Evolutionary conservation across 2,888 invertebrate species (phyloP).

Genomic region (Epinotia bilunana): DNA sequence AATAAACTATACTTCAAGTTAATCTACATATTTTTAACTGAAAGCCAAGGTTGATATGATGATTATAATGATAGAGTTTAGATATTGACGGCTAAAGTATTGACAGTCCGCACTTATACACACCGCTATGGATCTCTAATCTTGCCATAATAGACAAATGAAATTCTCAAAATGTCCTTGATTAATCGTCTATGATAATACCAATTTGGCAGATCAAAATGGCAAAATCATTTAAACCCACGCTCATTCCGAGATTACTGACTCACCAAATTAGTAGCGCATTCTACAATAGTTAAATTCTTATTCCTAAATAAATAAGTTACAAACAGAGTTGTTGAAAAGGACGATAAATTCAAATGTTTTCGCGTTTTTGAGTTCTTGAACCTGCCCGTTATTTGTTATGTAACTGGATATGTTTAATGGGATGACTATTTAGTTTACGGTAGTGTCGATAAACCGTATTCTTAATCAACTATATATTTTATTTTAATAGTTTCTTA

Average conservation of each 20-base stretch:
- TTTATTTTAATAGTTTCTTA: background rate
- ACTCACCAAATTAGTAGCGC: background rate
- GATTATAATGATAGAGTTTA: background rate
- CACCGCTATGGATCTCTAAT: slow-evolving; percentile 18
- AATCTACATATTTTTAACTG: no score
- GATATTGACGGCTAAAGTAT: no score
- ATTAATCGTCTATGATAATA: slow-evolving; percentile 41
- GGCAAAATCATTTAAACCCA: slow-evolving; percentile 42
- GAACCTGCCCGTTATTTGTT: slow-evolving; percentile 18
- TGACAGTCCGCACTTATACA: background rate
- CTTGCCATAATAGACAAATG: slow-evolving; percentile 9
- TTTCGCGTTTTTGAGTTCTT: slow-evolving; percentile 36
- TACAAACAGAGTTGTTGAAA: background rate
- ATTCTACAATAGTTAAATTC: background rate
- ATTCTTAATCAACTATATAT: background rate
- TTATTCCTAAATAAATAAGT: slow-evolving; percentile 11
- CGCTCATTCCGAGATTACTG: slow-evolving; percentile 27
- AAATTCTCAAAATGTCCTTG: slow-evolving; percentile 38
- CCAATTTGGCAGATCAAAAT: slow-evolving; percentile 39
- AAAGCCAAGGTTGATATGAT: background rate
- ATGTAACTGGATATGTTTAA: slow-evolving; percentile 30
- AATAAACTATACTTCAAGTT: no score
- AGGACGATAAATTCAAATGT: background rate
- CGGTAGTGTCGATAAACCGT: slow-evolving; percentile 13
- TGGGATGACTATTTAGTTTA: slow-evolving; percentile 20